Percentiles rank a stretch among this genome's conserved stretches.
Conservation (phyloP, 2,797 vertebrate genomes). For the Coranthus polyacanthus region DNA sequence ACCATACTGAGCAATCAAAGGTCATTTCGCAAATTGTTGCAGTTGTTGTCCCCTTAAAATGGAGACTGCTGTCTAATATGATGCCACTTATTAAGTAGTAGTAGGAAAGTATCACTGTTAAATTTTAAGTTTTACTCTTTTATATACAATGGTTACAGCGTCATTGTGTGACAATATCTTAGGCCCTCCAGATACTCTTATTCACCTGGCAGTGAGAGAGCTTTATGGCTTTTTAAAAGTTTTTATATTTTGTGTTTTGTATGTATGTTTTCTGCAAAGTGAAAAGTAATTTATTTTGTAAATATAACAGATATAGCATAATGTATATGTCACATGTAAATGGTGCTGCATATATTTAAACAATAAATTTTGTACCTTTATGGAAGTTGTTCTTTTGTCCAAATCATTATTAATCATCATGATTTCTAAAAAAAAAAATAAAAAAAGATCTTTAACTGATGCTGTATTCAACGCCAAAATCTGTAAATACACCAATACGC, state of each 20-base stretch:
- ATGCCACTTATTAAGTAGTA: neutral
- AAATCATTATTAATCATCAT: too few species aligned
- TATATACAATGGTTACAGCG: slow-evolving; percentile 7
- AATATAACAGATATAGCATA: slow-evolving; percentile 10
- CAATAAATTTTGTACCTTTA: too few species aligned
- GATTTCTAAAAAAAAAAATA: too few species aligned
- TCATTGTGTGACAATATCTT: slow-evolving; percentile 4
- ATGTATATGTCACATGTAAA: slow-evolving; percentile 18
- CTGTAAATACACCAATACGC: too few species aligned
- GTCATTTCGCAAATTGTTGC: neutral
- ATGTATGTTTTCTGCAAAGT: slow-evolving; percentile 11
- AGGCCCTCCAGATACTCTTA: neutral
- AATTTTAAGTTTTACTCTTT: neutral
- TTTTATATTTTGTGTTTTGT: slow-evolving; percentile 14
- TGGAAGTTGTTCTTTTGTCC: too few species aligned
- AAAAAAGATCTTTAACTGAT: too few species aligned
- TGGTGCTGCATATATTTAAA: too few species aligned
- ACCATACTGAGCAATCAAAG: slow-evolving; percentile 4
- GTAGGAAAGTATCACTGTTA: slow-evolving; percentile 32
- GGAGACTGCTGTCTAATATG: slow-evolving; percentile 1
- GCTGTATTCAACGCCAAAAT: too few species aligned
- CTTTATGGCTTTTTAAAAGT: slow-evolving; percentile 26
- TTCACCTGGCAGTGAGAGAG: slow-evolving; percentile 42
- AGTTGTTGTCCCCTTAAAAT: neutral
- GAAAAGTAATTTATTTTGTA: slow-evolving; percentile 13